Percentiles rank a stretch among this genome's conserved stretches.
These are phyloP conservation scores for Agrypnus murinus DNA, from an alignment of 2,888 invertebrate species.

Conservation along the genomic window DNA sequence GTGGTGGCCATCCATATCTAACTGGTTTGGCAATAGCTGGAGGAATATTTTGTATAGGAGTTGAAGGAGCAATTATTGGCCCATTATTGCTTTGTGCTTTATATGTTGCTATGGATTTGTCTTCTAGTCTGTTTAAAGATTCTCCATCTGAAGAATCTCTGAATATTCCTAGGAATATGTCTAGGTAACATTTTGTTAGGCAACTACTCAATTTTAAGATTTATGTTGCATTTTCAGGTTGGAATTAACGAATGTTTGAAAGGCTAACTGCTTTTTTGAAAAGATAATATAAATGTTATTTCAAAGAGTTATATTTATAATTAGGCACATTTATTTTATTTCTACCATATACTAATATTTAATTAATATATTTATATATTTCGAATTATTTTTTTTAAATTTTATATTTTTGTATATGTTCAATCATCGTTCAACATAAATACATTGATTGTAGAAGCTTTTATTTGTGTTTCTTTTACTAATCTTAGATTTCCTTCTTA, in stretches of 20 bases:
- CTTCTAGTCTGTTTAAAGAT: conserved; percentile 80
- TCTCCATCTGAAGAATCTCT: conserved; percentile 77
- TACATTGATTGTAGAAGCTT: too few species aligned
- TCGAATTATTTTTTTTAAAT: too few species aligned
- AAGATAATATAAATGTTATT: too few species aligned
- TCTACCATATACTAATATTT: too few species aligned
- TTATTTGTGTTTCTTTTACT: too few species aligned
- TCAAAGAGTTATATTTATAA: too few species aligned
- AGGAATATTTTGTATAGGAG: conserved; percentile 97
- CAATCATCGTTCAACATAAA: too few species aligned
- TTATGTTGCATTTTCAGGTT: conserved; percentile 12
- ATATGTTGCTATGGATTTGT: conserved; percentile 92
- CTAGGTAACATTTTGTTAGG: conserved; percentile 43
- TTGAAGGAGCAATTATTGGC: conserved; percentile 97
- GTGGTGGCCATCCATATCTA: conserved; percentile 94
- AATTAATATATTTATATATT: too few species aligned
- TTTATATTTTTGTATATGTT: too few species aligned
- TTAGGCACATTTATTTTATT: too few species aligned
- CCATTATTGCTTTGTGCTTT: conserved; percentile 95
- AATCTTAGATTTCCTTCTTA: too few species aligned
- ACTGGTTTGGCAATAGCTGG: conserved; percentile 98
- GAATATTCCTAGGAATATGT: conserved; percentile 59
- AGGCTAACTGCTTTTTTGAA: too few species aligned
- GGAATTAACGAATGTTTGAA: conserved; percentile 2
- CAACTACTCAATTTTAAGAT: not conserved